Evolutionary conservation across 2,113 vertebrate species (phyloP).

Genomic region (Poecilia latipinna): DNA sequence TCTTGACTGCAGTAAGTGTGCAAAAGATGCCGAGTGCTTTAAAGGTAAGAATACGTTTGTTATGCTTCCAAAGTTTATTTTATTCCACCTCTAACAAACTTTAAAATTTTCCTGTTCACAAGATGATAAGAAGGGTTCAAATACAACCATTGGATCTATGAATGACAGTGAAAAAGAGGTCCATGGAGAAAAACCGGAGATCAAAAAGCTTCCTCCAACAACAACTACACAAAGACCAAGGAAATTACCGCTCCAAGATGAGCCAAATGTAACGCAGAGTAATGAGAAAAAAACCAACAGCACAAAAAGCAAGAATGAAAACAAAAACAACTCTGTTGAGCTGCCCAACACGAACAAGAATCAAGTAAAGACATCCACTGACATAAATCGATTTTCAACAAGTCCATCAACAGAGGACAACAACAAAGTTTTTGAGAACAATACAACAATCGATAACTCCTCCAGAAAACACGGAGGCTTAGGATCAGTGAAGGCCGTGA

Average conservation of each 20-base stretch:
- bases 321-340: conserved; percentile 46
- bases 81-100: conserved; percentile 3
- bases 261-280: conserved; percentile 68
- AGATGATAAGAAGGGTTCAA: conserved; percentile 42
- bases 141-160: conserved; percentile 29
- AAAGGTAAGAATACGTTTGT: conserved; percentile 73
- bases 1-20: conserved; percentile 77
- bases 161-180: conserved; percentile 52
- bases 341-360: conserved; percentile 57
- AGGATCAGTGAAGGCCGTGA: conserved; percentile 66
- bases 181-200: conserved; percentile 54
- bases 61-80: neutral
- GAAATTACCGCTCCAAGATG: conserved; percentile 61
- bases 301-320: conserved; percentile 57
- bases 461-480: conserved; percentile 57
- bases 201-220: conserved; percentile 34
- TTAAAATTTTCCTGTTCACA: conserved; percentile 50
- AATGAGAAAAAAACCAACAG: conserved; percentile 48
- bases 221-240: conserved; percentile 36
- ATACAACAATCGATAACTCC: conserved; percentile 33
- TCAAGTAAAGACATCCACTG: conserved; percentile 49
- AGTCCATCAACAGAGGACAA: conserved; percentile 23
- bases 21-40: conserved; percentile 76
- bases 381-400: conserved; percentile 25
- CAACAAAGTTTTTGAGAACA: conserved; percentile 30